phyloP scores from a whole-genome alignment of 2,888 invertebrate genomes.

The Gastracanthus pulcherrimus region DNA sequence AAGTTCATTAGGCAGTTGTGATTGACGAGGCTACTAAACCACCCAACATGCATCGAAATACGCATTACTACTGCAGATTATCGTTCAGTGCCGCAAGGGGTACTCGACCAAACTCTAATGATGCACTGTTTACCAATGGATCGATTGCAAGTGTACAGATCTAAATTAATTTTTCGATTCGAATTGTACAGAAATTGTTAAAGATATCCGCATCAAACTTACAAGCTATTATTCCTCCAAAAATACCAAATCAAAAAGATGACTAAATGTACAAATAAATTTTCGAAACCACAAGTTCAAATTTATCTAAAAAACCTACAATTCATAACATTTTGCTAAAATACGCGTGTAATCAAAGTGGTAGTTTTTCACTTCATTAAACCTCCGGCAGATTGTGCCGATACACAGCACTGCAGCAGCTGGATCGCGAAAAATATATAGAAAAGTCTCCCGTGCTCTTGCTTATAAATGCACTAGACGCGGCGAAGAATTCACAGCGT shows the following conservation, averaged over 20 bases:
- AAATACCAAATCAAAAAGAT: too few relatives aligned
- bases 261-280: too few relatives aligned
- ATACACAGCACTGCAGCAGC: neutral
- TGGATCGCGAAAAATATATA: neutral
- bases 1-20: conserved; percentile 20
- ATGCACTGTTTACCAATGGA: too few relatives aligned
- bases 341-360: neutral
- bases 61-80: too few relatives aligned
- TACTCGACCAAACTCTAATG: too few relatives aligned
- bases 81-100: too few relatives aligned
- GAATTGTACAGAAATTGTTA: too few relatives aligned
- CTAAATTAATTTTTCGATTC: too few relatives aligned
- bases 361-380: conserved; percentile 1
- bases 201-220: neutral
- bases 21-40: conserved; percentile 25
- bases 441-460: neutral
- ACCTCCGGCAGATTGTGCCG: neutral
- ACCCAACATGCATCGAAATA: neutral
- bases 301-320: too few relatives aligned
- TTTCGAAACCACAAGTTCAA: too few relatives aligned
- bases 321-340: too few relatives aligned
- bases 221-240: neutral
- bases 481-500: neutral
- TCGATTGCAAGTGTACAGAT: too few relatives aligned
- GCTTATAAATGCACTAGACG: neutral